These are phyloP conservation scores for Leucoraja erinaceus DNA, from an alignment of 2,113 vertebrate genomes.

Conservation along the genomic window DNA sequence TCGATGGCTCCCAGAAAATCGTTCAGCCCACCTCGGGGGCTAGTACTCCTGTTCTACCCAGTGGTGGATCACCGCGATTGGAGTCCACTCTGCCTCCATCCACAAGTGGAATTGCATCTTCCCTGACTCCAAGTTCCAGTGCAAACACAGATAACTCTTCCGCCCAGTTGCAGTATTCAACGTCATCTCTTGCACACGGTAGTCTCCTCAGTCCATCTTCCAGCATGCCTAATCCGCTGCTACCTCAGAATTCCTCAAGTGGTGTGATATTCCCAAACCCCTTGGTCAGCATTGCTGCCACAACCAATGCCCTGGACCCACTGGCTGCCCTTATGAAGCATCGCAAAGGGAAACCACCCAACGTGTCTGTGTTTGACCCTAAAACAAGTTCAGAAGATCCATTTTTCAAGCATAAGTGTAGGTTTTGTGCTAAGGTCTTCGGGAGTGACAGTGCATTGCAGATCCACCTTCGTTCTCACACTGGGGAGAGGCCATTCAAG, in stretches of 20 bases:
- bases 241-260: slow-evolving; percentile 90
- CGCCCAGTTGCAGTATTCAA: slow-evolving; percentile 67
- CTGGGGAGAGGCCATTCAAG: slow-evolving; percentile 93
- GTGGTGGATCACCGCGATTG: slow-evolving; percentile 57
- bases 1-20: slow-evolving; percentile 66
- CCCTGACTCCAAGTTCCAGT: slow-evolving; percentile 60
- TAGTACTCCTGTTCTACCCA: slow-evolving; percentile 60
- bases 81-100: slow-evolving; percentile 58
- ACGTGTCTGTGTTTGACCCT: slow-evolving; percentile 92
- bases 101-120: slow-evolving; percentile 56
- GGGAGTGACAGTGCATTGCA: slow-evolving; percentile 97
- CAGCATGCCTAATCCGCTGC: slow-evolving; percentile 77
- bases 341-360: slow-evolving; percentile 93
- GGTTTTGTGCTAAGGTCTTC: slow-evolving; percentile 98
- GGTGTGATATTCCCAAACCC: slow-evolving; percentile 98
- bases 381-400: slow-evolving; percentile 91
- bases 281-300: slow-evolving; percentile 92
- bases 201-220: slow-evolving; percentile 73
- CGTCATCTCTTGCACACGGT: slow-evolving; percentile 71
- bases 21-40: slow-evolving; percentile 66
- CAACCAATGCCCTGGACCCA: slow-evolving; percentile 91
- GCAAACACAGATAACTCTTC: slow-evolving; percentile 56
- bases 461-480: slow-evolving; percentile 96
- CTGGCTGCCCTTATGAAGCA: slow-evolving; percentile 94
- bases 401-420: slow-evolving; percentile 99